Evolutionary conservation across 1,140 invertebrate genomes (phyloP).

Genomic region (Daktulosphaira vitifoliae): DNA sequence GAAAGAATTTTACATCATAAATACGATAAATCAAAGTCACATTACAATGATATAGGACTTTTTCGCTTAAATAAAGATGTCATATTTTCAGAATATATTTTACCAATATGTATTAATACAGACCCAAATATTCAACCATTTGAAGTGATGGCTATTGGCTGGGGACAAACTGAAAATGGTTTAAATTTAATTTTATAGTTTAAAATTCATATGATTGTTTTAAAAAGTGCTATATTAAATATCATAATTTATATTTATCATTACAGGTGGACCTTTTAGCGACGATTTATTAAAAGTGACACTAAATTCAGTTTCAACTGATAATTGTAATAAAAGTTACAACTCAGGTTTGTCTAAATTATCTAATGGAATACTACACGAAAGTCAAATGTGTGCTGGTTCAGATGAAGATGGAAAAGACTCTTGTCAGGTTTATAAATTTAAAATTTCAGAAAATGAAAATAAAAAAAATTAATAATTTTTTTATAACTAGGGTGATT

Average conservation of each 20-base stretch:
- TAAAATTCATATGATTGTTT: no score
- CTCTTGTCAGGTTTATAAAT: conserved; percentile 69
- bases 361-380: conserved; percentile 45
- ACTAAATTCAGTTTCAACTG: conserved; percentile 50
- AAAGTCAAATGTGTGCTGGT: conserved; percentile 56
- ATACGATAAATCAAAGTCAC: conserved; percentile 43
- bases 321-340: conserved; percentile 49
- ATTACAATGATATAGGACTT: conserved; percentile 55
- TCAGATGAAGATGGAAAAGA: conserved; percentile 59
- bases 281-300: conserved; percentile 58
- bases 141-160: conserved; percentile 46
- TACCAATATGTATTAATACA: conserved; percentile 53
- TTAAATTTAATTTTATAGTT: no score
- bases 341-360: conserved; percentile 44
- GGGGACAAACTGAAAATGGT: conserved; percentile 43
- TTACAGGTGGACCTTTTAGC: conserved; percentile 45
- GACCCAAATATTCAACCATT: conserved; percentile 36
- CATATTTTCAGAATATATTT: conserved; percentile 44
- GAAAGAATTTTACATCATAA: conserved; percentile 44
- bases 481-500: conserved; percentile 58
- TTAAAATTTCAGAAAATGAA: no score
- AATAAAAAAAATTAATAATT: background rate
- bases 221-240: no score
- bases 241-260: no score
- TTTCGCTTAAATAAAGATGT: conserved; percentile 46